These are phyloP conservation scores for Stenopsyche tienmushanensis DNA, from an alignment of 1,140 invertebrate genomes.

Conservation along the genomic window DNA sequence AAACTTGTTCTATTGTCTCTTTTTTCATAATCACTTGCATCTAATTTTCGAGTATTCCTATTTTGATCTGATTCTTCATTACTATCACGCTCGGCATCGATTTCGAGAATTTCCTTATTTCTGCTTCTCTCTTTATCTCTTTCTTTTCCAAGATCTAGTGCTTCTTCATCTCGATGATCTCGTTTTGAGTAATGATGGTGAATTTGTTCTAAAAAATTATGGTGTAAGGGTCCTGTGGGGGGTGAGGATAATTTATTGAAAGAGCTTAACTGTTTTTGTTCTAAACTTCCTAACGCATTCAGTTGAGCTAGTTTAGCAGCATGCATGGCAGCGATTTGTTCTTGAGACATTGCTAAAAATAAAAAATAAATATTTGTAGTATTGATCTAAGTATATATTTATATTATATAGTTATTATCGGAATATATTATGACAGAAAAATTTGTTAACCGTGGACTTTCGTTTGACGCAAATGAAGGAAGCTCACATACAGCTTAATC, in stretches of 20 bases:
- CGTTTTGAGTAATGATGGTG: constrained; percentile 57
- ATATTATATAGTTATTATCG: neutral
- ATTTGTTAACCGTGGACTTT: too few relatives aligned
- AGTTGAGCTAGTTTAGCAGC: constrained; percentile 71
- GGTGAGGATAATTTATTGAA: constrained; percentile 52
- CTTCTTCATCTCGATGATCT: constrained; percentile 48
- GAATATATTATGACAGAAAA: too few relatives aligned
- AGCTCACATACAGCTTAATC: too few relatives aligned
- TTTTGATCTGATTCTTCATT: constrained; percentile 44
- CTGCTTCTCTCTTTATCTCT: constrained; percentile 49
- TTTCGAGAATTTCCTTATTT: constrained; percentile 48
- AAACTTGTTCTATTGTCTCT: constrained; percentile 29
- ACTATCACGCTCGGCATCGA: constrained; percentile 44
- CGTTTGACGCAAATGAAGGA: too few relatives aligned
- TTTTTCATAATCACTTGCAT: constrained; percentile 35
- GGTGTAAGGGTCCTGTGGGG: constrained; percentile 54
- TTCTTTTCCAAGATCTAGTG: constrained; percentile 54
- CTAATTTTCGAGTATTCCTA: constrained; percentile 39
- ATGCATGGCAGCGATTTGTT: constrained; percentile 62
- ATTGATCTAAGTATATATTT: neutral
- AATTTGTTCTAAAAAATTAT: constrained; percentile 63
- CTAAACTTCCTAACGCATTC: constrained; percentile 64
- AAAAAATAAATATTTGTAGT: constrained; percentile 16
- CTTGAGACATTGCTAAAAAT: constrained; percentile 56
- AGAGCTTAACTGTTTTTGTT: constrained; percentile 52